Conservation (phyloP, 2,113 vertebrate species). For the Cathartes aura region DNA sequence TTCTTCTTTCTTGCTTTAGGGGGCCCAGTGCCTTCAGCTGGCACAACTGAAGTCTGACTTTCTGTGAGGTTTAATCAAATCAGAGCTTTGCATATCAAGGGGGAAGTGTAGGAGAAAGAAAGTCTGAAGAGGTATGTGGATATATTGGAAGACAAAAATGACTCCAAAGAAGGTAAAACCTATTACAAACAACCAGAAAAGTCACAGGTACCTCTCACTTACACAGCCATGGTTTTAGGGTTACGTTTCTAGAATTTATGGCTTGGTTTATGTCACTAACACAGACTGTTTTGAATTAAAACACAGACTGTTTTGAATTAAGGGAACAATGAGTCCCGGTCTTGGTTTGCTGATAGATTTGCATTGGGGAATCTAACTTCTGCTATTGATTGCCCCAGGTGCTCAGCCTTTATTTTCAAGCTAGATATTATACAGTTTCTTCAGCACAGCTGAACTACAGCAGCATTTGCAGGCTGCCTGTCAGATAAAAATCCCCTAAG, state of each 20-base stretch:
- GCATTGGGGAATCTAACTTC: neutral
- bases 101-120: neutral
- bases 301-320: neutral
- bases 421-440: neutral
- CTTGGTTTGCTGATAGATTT: neutral
- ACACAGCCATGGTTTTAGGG: neutral
- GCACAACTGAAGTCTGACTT: neutral
- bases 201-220: neutral
- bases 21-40: neutral
- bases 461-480: neutral
- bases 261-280: neutral
- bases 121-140: neutral
- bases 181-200: neutral
- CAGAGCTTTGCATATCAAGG: neutral
- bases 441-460: neutral
- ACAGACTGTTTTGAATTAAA: neutral
- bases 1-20: neutral
- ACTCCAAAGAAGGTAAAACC: neutral
- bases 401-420: neutral
- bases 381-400: neutral
- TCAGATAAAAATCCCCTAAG: neutral
- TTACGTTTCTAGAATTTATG: neutral
- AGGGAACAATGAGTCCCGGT: neutral
- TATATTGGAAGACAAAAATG: neutral
- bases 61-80: neutral